phyloP scores from a whole-genome alignment of 2,888 invertebrate genomes.

The Plebejus melissa region DNA sequence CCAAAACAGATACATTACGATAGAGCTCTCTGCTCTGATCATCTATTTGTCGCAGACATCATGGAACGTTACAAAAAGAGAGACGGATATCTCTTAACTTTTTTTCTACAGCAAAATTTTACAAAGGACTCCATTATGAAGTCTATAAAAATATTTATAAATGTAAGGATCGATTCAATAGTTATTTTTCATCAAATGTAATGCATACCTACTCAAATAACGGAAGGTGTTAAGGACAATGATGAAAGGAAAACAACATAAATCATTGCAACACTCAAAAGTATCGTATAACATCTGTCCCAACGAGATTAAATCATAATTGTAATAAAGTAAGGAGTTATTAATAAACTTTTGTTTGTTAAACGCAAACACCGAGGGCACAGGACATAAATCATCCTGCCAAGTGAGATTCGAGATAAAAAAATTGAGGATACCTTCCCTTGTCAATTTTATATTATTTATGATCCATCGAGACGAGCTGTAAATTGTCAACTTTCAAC shows the following conservation, averaged over 20 bases:
- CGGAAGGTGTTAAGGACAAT: neutral
- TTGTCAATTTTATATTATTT: slow-evolving; percentile 43
- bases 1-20: slow-evolving; percentile 5
- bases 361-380: slow-evolving; percentile 34
- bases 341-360: slow-evolving; percentile 31
- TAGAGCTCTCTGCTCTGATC: neutral
- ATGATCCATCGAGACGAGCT: slow-evolving; percentile 41
- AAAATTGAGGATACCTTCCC: slow-evolving; percentile 36
- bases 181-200: no score
- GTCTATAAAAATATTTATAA: no score
- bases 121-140: neutral
- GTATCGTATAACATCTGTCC: slow-evolving; percentile 13
- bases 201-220: neutral
- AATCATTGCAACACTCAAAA: slow-evolving; percentile 14
- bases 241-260: neutral
- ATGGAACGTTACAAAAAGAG: neutral
- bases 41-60: slow-evolving; percentile 1
- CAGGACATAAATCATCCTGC: slow-evolving; percentile 37
- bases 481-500: slow-evolving; percentile 40
- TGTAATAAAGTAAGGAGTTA: slow-evolving; percentile 22
- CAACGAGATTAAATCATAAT: neutral
- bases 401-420: slow-evolving; percentile 37
- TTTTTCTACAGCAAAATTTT: neutral
- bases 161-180: no score
- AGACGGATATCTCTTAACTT: neutral